Percentiles rank a stretch among this genome's conserved stretches.
These are phyloP conservation scores for Xylocampa areola DNA, from an alignment of 2,888 invertebrate genomes.

Conservation along the genomic window DNA sequence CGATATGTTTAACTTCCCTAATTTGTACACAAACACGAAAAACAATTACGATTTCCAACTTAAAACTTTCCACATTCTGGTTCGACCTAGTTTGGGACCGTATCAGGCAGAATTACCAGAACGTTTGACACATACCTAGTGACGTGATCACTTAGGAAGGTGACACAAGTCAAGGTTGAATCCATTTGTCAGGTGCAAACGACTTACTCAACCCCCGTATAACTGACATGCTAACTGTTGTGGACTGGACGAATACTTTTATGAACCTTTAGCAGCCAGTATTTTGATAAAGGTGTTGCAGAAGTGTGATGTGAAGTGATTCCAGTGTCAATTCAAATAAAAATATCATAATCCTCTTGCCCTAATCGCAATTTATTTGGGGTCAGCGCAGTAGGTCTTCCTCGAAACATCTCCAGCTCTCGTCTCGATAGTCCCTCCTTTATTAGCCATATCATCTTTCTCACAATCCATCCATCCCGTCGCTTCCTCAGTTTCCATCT, in stretches of 20 bases:
- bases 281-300: background rate
- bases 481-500: too few species aligned
- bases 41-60: background rate
- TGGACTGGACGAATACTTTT: too few species aligned
- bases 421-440: too few species aligned
- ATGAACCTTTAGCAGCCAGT: too few species aligned
- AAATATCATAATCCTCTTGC: too few species aligned
- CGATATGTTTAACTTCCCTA: background rate
- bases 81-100: conserved; percentile 10
- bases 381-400: too few species aligned
- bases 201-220: conserved; percentile 12
- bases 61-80: conserved; percentile 5
- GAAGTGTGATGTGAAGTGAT: too few species aligned
- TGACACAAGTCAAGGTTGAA: conserved; percentile 64
- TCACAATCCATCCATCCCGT: too few species aligned
- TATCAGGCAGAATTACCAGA: conserved; percentile 24
- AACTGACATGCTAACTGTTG: background rate
- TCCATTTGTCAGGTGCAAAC: conserved; percentile 58
- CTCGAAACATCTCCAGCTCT: too few species aligned
- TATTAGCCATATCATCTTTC: too few species aligned
- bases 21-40: background rate
- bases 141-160: conserved; percentile 36
- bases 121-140: conserved; percentile 14
- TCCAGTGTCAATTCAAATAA: too few species aligned
- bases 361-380: too few species aligned